Percentiles rank a stretch among this genome's conserved stretches.
Conservation (phyloP, 2,888 invertebrate species). For the Phalangium opilio region DNA sequence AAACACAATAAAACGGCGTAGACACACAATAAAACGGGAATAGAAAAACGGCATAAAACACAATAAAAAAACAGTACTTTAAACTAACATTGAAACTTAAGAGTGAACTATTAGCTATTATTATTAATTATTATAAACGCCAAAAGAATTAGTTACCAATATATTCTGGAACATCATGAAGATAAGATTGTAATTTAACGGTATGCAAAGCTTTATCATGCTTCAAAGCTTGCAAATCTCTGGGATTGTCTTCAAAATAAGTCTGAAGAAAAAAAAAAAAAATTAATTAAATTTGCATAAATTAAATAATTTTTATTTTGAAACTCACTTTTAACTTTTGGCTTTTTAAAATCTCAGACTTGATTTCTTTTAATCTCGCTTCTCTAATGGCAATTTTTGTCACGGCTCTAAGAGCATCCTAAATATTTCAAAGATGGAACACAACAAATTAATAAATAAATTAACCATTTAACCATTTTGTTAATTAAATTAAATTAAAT, state of each 20-base stretch:
- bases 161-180: conserved; percentile 85
- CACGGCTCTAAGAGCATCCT: conserved; percentile 85
- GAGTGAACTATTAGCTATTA: too few relatives aligned
- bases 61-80: too few relatives aligned
- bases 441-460: too few relatives aligned
- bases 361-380: conserved; percentile 88
- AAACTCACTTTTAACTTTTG: conserved; percentile 54
- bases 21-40: too few relatives aligned
- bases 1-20: too few relatives aligned
- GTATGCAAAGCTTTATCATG: conserved; percentile 54
- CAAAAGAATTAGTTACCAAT: conserved; percentile 32
- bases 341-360: conserved; percentile 78
- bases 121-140: too few relatives aligned
- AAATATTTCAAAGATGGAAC: conserved; percentile 2
- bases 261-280: conserved; percentile 37
- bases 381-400: conserved; percentile 85
- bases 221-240: conserved; percentile 65
- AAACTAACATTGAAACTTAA: too few relatives aligned
- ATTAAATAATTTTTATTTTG: neutral
- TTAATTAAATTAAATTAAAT: too few relatives aligned
- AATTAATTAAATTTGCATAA: too few relatives aligned
- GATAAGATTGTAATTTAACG: conserved; percentile 62
- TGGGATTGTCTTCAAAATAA: conserved; percentile 82
- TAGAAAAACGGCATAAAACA: too few relatives aligned
- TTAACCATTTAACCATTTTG: too few relatives aligned